Percentiles rank a stretch among this genome's conserved stretches.
Conservation (phyloP, 2,113 vertebrate species). For the Grammomys surdaster region DNA sequence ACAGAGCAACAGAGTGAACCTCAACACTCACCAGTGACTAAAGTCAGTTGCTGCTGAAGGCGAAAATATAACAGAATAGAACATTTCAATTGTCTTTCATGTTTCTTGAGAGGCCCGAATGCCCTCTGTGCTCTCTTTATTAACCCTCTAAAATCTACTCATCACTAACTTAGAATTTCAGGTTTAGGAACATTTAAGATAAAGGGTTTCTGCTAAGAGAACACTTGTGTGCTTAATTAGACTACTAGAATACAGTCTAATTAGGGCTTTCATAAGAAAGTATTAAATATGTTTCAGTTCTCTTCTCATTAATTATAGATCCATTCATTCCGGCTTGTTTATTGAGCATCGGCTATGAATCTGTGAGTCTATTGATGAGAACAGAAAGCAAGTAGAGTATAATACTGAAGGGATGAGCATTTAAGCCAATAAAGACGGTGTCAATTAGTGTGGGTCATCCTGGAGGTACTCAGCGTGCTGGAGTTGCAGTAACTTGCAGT, state of each 20-base stretch:
- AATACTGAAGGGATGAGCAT: neutral
- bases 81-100: neutral
- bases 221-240: conserved; percentile 10
- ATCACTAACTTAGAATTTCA: neutral
- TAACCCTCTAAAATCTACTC: neutral
- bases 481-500: neutral
- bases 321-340: conserved; percentile 51
- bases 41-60: neutral
- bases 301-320: conserved; percentile 45
- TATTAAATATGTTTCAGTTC: conserved; percentile 24
- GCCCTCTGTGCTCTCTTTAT: neutral
- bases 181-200: conserved; percentile 14
- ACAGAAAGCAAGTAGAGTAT: neutral
- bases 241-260: conserved; percentile 10
- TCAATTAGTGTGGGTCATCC: neutral
- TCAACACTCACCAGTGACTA: neutral
- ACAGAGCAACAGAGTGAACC: too few relatives aligned
- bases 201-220: conserved; percentile 40
- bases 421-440: neutral
- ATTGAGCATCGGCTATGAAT: neutral
- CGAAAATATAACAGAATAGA: neutral
- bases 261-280: neutral
- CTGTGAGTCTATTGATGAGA: neutral
- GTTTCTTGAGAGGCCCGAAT: neutral
- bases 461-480: neutral